phyloP scores from a whole-genome alignment of 2,888 invertebrate species.

The Scaptomyza parva region DNA sequence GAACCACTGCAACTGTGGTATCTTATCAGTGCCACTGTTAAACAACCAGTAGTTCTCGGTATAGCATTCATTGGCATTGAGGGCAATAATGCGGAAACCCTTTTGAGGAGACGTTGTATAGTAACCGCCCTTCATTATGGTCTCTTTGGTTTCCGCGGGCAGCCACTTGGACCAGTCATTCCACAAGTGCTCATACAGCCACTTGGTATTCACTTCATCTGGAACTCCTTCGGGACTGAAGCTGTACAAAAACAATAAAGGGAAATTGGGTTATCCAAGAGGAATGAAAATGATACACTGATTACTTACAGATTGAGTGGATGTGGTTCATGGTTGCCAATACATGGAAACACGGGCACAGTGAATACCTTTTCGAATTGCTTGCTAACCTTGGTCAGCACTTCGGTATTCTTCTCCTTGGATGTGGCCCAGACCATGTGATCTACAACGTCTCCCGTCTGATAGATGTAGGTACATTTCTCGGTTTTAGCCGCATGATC shows the following conservation, averaged over 20 bases:
- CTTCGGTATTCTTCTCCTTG: constrained; percentile 87
- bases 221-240: constrained; percentile 87
- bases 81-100: constrained; percentile 90
- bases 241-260: constrained; percentile 83
- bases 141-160: constrained; percentile 86
- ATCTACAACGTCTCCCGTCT: constrained; percentile 94
- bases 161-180: constrained; percentile 90
- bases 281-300: not conserved
- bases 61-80: constrained; percentile 92
- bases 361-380: constrained; percentile 87
- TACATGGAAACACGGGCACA: constrained; percentile 88
- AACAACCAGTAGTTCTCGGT: constrained; percentile 87
- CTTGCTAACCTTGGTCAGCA: constrained; percentile 86
- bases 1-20: constrained; percentile 92
- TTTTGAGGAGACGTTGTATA: constrained; percentile 89
- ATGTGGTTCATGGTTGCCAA: constrained; percentile 94
- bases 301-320: constrained; percentile 92
- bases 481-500: constrained; percentile 87
- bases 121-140: constrained; percentile 90
- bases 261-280: not conserved
- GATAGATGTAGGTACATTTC: constrained; percentile 89
- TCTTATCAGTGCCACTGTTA: constrained; percentile 90
- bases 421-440: constrained; percentile 96
- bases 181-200: constrained; percentile 91
- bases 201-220: constrained; percentile 86